These are phyloP conservation scores for Choloepus didactylus DNA, from an alignment of 2,797 vertebrate genomes.

Conservation along the genomic window DNA sequence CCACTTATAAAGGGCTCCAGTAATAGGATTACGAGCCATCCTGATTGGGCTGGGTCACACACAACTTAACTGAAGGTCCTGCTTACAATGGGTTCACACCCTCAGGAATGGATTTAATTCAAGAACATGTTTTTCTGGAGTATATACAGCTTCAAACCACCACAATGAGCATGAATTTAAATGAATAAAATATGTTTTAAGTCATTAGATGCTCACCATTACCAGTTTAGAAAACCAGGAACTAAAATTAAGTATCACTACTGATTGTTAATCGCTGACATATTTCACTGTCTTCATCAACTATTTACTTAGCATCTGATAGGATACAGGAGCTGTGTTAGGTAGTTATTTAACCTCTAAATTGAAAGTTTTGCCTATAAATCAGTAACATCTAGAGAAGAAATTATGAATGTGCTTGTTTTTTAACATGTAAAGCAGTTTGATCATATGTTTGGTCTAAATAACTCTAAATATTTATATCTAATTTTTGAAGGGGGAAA, in stretches of 20 bases:
- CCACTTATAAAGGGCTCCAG: no score
- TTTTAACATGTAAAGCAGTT: constrained; percentile 1
- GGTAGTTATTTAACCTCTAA: constrained; percentile 36
- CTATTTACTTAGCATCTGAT: constrained; percentile 26
- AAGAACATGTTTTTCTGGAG: no score
- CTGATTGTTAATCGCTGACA: constrained; percentile 50
- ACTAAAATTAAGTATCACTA: constrained; percentile 38
- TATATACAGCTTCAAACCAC: no score
- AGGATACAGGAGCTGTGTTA: neutral
- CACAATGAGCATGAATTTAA: neutral
- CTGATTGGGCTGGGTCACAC: no score
- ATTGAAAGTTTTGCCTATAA: constrained; percentile 14
- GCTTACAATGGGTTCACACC: no score
- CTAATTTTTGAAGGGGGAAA: neutral
- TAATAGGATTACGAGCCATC: no score
- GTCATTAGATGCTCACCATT: neutral
- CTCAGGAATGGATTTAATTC: no score
- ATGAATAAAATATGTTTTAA: constrained; percentile 56
- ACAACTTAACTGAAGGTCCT: no score
- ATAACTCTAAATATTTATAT: constrained; percentile 41
- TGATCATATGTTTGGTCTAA: neutral
- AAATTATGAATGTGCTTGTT: constrained; percentile 34
- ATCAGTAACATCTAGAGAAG: neutral
- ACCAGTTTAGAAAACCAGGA: constrained; percentile 51
- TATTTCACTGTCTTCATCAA: constrained; percentile 6